Evolutionary conservation across 2,113 vertebrate species (phyloP).

Genomic region (Malurus alboscapulatus): DNA sequence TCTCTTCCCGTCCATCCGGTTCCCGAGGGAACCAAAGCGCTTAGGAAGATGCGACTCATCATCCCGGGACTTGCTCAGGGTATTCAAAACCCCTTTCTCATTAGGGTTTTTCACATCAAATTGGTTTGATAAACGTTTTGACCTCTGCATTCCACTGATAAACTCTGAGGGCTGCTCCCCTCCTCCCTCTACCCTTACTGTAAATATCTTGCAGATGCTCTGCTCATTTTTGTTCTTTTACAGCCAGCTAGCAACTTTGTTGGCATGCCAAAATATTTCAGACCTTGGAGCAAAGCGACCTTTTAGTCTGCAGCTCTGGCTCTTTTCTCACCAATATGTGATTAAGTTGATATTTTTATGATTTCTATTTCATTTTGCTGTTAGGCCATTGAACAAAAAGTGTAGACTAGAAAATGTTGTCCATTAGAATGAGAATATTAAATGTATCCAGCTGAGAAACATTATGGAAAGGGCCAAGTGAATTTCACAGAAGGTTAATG

Average conservation of each 20-base stretch:
- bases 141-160: slow-evolving; percentile 64
- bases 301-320: not conserved
- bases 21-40: not conserved
- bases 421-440: not conserved
- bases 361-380: not conserved
- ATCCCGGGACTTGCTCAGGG: not conserved
- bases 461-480: not conserved
- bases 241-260: slow-evolving; percentile 60
- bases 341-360: not conserved
- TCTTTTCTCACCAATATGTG: not conserved
- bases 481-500: not conserved
- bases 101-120: slow-evolving; percentile 45
- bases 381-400: not conserved
- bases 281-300: not conserved
- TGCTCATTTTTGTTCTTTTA: slow-evolving; percentile 53
- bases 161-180: slow-evolving; percentile 17
- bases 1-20: not conserved
- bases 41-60: not conserved
- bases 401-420: not conserved
- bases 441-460: not conserved
- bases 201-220: slow-evolving; percentile 67
- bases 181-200: slow-evolving; percentile 13
- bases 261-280: slow-evolving; percentile 40
- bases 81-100: slow-evolving; percentile 12
- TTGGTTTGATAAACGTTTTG: slow-evolving; percentile 42